phyloP scores from a whole-genome alignment of 2,888 invertebrate genomes.

The Listrodromus nycthemerus region DNA sequence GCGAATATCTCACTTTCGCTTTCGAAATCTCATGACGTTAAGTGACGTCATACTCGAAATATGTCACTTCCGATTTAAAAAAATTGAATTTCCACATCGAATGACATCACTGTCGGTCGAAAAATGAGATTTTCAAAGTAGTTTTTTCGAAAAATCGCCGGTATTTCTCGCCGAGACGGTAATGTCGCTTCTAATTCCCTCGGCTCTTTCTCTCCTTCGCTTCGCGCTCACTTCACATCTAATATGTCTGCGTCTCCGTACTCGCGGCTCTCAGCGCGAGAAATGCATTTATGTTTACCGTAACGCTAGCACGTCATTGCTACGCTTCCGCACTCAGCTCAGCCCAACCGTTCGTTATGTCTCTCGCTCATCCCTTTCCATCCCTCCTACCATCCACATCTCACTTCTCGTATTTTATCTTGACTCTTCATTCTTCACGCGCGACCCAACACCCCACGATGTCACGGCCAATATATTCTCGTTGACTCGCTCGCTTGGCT shows the following conservation, averaged over 20 bases:
- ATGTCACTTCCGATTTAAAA: not conserved
- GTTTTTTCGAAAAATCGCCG: constrained; percentile 11
- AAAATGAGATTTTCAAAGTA: not conserved
- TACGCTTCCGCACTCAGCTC: constrained; percentile 14
- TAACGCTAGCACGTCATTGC: constrained; percentile 40
- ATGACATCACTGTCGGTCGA: not conserved
- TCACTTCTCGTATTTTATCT: constrained; percentile 54
- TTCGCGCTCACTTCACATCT: constrained; percentile 30
- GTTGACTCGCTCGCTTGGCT: constrained; percentile 50
- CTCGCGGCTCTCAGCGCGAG: constrained; percentile 9
- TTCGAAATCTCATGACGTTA: too few species aligned
- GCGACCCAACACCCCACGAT: constrained; percentile 42
- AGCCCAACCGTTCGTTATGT: constrained; percentile 11
- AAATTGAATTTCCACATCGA: not conserved
- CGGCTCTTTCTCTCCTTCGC: constrained; percentile 3
- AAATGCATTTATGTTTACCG: constrained; percentile 38
- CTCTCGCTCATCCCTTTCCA: constrained; percentile 33
- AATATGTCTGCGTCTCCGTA: constrained; percentile 19
- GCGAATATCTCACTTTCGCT: too few species aligned
- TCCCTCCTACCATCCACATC: constrained; percentile 33
- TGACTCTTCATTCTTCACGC: constrained; percentile 61
- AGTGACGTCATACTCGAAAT: too few species aligned
- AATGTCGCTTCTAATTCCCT: constrained; percentile 38
- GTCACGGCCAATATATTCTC: constrained; percentile 60
- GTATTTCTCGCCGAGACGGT: constrained; percentile 34